phyloP scores from a whole-genome alignment of 2,888 invertebrate species.

The Diarsia mendica region DNA sequence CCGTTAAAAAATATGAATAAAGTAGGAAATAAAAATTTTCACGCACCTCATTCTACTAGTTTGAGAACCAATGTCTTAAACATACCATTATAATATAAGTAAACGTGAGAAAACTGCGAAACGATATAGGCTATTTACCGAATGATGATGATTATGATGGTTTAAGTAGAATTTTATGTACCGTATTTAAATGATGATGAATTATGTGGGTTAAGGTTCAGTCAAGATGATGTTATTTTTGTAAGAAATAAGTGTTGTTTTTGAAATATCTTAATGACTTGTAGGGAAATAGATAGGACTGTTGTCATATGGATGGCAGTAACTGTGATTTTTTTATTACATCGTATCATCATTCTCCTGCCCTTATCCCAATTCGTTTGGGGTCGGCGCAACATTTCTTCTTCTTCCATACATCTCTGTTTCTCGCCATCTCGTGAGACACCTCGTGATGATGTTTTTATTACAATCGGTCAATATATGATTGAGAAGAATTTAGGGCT shows the following conservation, averaged over 20 bases:
- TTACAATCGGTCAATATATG: too few species aligned
- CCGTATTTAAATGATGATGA: background rate
- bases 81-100: conserved; percentile 33
- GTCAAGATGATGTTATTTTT: background rate
- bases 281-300: too few species aligned
- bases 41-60: background rate
- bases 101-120: conserved; percentile 62
- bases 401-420: too few species aligned
- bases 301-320: too few species aligned
- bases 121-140: conserved; percentile 14
- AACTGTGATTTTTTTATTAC: too few species aligned
- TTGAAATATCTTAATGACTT: background rate
- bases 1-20: background rate
- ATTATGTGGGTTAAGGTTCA: background rate
- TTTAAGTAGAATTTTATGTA: background rate
- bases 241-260: background rate
- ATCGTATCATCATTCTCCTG: too few species aligned
- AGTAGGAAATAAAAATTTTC: too few species aligned
- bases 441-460: too few species aligned
- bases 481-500: too few species aligned
- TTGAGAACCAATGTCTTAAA: conserved; percentile 1
- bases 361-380: too few species aligned
- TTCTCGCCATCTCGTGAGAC: too few species aligned
- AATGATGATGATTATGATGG: conserved; percentile 10
- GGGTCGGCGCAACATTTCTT: too few species aligned